A percentile compares a stretch with the other conserved stretches of the same genome.
These are phyloP conservation scores for Chamaetylas fuelleborni DNA, from an alignment of 2,113 vertebrate species.

Conservation along the genomic window DNA sequence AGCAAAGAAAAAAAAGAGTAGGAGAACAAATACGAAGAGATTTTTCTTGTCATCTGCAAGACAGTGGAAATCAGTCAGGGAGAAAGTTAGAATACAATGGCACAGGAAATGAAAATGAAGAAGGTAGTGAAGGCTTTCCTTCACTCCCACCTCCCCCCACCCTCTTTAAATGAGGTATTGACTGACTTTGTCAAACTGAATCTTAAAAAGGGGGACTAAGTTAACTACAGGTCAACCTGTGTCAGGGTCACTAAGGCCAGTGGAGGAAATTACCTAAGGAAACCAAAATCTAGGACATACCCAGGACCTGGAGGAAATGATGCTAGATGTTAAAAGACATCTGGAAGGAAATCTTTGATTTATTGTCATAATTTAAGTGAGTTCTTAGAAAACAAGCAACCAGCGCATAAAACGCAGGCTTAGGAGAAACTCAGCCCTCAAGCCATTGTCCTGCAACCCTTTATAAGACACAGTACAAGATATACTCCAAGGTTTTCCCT, in stretches of 20 bases:
- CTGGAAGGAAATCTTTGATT: slow-evolving; percentile 59
- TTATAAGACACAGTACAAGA: neutral
- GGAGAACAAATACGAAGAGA: neutral
- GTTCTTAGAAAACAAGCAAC: slow-evolving; percentile 50
- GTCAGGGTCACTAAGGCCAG: slow-evolving; percentile 33
- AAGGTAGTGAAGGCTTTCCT: neutral
- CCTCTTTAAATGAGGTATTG: slow-evolving; percentile 38
- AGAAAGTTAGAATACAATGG: neutral
- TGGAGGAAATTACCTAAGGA: slow-evolving; percentile 70
- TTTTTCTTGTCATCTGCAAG: neutral
- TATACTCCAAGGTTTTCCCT: neutral
- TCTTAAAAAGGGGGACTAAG: slow-evolving; percentile 27
- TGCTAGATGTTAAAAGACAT: slow-evolving; percentile 66
- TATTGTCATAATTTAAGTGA: slow-evolving; percentile 27
- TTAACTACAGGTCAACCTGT: slow-evolving; percentile 50
- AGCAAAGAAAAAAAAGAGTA: neutral
- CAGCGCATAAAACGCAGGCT: neutral
- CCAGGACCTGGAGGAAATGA: slow-evolving; percentile 64
- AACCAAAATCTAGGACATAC: slow-evolving; percentile 70
- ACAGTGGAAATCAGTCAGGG: neutral
- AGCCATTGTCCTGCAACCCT: neutral
- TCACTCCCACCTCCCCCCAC: neutral
- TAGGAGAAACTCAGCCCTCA: neutral
- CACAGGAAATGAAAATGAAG: slow-evolving; percentile 50
- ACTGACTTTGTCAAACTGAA: slow-evolving; percentile 35